Evolutionary conservation across 1,140 invertebrate genomes (phyloP), one percentile per base, ranked within the genome.

Genomic region (Forficula auricularia): DNA sequence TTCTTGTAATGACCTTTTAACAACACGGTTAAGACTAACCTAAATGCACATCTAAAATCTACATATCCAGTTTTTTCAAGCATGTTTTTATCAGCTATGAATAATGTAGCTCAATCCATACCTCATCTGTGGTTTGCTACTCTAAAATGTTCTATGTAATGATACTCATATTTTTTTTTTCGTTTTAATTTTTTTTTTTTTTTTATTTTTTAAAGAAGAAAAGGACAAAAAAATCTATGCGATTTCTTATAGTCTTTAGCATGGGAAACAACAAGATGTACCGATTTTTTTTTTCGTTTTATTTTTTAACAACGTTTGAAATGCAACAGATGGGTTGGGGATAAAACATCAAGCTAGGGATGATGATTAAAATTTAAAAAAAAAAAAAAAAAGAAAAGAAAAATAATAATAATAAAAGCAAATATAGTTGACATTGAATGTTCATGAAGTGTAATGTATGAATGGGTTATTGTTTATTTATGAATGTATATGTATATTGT

Each of bases 21-120:
- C 45, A 45, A 47, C 47, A 51, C 39, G 45, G 50, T 48, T 40
- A 51, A 27, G 40, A 49, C 50, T 51, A 51, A 45, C 47, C 50
- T 51, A 51, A 45, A 46, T 49, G 45, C 48, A 51, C 48, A 51
- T 47, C 50, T 51, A 51, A 46, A 46, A 38, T 47, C 50, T 51
- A 51, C 41, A 35, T 51, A 51, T 47, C 44, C 41, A 43, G 45
- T 47, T 47, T 40, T 19, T 44, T 40, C 40, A 42, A 47, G 37
- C 45, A 35, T 22, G 37, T 46, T 43, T 44, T 32, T 45, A 43
- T 40, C 22, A 19, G 30, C 35, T 37, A 46, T 40, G 20, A 30
- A 40, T 44, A 40, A 16, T 44, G 42, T 37, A 35, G 40, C 40
- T 37, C 40, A 37, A 43, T 47, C 45, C 45, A 30, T 43, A 43